These are phyloP conservation scores for Artibeus lituratus DNA, from an alignment of 2,797 vertebrate species.

Conservation along the genomic window DNA sequence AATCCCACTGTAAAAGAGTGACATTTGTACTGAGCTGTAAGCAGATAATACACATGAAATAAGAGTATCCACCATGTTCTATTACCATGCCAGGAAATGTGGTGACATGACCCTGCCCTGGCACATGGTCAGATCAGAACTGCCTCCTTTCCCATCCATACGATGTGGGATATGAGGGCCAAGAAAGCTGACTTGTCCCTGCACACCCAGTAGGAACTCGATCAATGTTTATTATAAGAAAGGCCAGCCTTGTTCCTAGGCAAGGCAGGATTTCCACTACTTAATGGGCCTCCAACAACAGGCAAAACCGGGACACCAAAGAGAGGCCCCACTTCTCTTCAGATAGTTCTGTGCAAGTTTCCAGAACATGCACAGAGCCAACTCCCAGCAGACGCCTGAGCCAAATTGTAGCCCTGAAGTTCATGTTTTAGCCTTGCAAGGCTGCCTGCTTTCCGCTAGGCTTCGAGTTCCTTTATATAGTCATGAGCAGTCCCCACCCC, in stretches of 20 bases:
- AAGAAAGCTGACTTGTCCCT: not conserved
- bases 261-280: not conserved
- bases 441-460: not conserved
- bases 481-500: not conserved
- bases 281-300: not conserved
- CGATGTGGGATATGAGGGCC: not conserved
- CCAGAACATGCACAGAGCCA: not conserved
- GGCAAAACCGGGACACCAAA: not conserved
- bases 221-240: not conserved
- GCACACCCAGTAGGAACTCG: not conserved
- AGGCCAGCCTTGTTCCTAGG: not conserved
- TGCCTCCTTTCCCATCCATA: too few species aligned
- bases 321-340: not conserved
- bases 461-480: not conserved
- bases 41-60: too few species aligned
- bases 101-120: rapidly evolving
- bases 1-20: not conserved
- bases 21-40: not conserved
- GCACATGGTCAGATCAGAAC: not conserved
- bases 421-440: not conserved
- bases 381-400: not conserved
- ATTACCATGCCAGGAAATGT: rapidly evolving
- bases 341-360: not conserved
- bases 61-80: rapidly evolving
- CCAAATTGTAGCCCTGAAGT: not conserved